Conservation (phyloP, 92 coral and sea anemone species). For the Palythoa grandis region DNA sequence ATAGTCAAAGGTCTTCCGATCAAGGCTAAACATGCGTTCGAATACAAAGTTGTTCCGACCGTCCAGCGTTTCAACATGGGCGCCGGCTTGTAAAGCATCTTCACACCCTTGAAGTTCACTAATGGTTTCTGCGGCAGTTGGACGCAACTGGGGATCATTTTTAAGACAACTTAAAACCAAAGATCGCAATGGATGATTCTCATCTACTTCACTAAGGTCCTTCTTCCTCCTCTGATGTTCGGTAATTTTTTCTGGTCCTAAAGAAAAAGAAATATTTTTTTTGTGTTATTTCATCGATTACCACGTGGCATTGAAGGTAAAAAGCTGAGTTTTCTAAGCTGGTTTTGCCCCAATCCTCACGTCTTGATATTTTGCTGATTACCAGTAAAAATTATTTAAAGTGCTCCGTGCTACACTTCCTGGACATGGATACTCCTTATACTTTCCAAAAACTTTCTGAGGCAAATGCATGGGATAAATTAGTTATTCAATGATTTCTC, state of each 20-base stretch:
- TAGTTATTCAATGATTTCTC: too few relatives aligned
- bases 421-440: too few relatives aligned
- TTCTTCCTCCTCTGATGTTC: slow-evolving; percentile 69
- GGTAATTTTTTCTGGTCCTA: slow-evolving; percentile 34
- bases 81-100: not conserved
- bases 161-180: slow-evolving; percentile 71
- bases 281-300: not conserved
- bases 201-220: slow-evolving; percentile 68
- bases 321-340: not conserved
- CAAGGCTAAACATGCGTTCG: slow-evolving; percentile 36
- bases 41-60: not conserved
- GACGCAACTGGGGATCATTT: slow-evolving; percentile 63
- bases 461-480: too few relatives aligned
- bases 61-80: slow-evolving; percentile 20
- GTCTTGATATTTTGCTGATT: too few relatives aligned
- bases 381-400: too few relatives aligned
- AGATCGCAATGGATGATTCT: slow-evolving; percentile 53
- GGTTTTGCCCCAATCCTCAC: too few relatives aligned
- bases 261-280: not conserved
- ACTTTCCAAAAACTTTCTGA: too few relatives aligned
- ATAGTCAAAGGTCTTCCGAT: slow-evolving; percentile 65
- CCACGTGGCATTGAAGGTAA: not conserved
- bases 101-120: slow-evolving; percentile 51
- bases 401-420: too few relatives aligned
- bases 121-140: slow-evolving; percentile 50